Evolutionary conservation across 2,797 vertebrate species (phyloP).

Genomic region (Channa striata): DNA sequence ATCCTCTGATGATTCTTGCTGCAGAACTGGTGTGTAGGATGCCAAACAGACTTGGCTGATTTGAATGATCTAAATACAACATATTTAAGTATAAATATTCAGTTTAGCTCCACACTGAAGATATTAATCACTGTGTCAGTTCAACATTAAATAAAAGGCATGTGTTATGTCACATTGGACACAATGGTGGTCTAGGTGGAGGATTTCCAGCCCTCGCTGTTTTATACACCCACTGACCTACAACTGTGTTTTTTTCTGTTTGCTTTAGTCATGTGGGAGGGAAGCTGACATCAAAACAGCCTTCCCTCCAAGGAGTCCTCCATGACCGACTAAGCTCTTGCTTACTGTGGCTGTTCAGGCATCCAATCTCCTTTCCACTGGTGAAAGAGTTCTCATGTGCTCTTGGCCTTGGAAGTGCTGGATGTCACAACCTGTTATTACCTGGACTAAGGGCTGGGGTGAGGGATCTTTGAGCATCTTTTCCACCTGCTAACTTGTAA

Average conservation of each 20-base stretch:
- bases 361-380: conserved; percentile 43
- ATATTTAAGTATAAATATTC: too few species aligned
- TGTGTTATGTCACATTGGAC: too few species aligned
- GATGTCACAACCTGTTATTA: conserved; percentile 62
- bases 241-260: not conserved
- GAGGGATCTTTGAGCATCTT: conserved; percentile 23
- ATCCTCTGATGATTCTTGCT: not conserved
- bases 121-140: too few species aligned
- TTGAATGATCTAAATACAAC: too few species aligned
- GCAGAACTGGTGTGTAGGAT: not conserved
- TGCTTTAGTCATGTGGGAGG: conserved; percentile 33
- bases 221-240: conserved; percentile 18
- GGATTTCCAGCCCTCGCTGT: not conserved
- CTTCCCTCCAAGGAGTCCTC: conserved; percentile 47
- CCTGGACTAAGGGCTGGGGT: not conserved
- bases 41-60: not conserved
- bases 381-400: conserved; percentile 27
- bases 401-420: conserved; percentile 46
- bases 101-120: too few species aligned
- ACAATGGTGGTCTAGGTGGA: too few species aligned
- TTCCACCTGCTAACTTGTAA: conserved; percentile 38
- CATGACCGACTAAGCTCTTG: conserved; percentile 44
- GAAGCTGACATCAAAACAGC: conserved; percentile 55
- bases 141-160: too few species aligned
- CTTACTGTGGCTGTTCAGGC: conserved; percentile 11